phyloP scores from a whole-genome alignment of 2,113 vertebrate species.

The Panthera tigris region DNA sequence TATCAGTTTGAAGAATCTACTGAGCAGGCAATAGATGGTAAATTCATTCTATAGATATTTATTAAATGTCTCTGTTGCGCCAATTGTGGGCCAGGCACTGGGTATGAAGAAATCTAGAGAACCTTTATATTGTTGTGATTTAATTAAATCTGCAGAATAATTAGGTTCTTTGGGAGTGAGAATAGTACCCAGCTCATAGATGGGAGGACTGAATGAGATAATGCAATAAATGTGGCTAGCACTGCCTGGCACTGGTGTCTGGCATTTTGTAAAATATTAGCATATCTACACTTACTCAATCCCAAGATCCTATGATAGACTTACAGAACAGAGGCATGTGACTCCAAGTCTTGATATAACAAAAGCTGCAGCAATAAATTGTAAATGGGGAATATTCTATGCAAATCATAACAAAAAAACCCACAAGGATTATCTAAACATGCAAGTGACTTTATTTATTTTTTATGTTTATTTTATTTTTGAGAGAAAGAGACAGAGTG shows the following conservation, averaged over 20 bases:
- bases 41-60: not conserved
- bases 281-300: not conserved
- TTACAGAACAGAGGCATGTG: not conserved
- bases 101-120: not conserved
- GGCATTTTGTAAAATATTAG: not conserved
- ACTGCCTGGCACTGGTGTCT: not conserved
- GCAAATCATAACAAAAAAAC: not conserved
- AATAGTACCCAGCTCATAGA: not conserved
- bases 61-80: not conserved
- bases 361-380: not conserved
- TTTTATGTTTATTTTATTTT: too few relatives aligned
- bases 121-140: not conserved
- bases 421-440: not conserved
- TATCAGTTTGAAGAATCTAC: not conserved
- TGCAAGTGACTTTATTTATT: not conserved
- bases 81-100: not conserved
- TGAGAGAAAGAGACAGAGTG: too few relatives aligned
- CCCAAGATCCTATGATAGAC: not conserved
- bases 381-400: not conserved
- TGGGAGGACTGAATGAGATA: not conserved
- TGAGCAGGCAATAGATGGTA: not conserved
- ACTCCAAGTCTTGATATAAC: not conserved
- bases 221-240: not conserved
- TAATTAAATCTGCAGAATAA: slow-evolving; percentile 2
- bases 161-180: not conserved